Conservation (phyloP, 2,113 vertebrate species). For the Gobiocypris rarus region DNA sequence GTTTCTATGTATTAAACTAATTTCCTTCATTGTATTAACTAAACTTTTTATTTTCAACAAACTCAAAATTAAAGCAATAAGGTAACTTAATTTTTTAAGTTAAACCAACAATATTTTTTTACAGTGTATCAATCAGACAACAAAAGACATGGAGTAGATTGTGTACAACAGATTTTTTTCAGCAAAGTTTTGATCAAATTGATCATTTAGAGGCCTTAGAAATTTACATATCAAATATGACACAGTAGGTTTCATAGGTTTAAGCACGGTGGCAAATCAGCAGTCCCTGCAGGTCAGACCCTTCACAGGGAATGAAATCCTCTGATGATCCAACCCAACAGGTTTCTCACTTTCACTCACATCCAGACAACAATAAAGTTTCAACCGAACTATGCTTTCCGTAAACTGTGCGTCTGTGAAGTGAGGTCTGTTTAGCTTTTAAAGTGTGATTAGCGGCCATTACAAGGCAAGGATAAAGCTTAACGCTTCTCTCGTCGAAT, state of each 20-base stretch:
- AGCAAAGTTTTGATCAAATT: not conserved
- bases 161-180: not conserved
- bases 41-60: no score
- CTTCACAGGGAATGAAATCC: slow-evolving; percentile 11
- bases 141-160: no score
- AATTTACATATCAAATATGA: no score
- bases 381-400: not conserved
- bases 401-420: not conserved
- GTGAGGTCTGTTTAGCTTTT: slow-evolving; percentile 1
- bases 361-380: not conserved
- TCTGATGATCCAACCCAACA: not conserved
- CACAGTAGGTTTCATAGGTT: no score
- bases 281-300: slow-evolving; percentile 2
- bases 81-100: no score
- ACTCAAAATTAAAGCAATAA: no score
- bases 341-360: not conserved
- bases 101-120: no score
- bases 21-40: no score
- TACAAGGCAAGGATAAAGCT: slow-evolving; percentile 37
- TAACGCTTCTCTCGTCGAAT: not conserved
- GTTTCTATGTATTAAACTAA: no score
- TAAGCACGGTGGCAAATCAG: no score
- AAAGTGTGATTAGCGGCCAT: slow-evolving; percentile 29
- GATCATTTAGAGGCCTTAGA: not conserved
- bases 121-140: not conserved